Evolutionary conservation across 2,797 vertebrate genomes (phyloP).

Genomic region (Peromyscus melanophrys): DNA sequence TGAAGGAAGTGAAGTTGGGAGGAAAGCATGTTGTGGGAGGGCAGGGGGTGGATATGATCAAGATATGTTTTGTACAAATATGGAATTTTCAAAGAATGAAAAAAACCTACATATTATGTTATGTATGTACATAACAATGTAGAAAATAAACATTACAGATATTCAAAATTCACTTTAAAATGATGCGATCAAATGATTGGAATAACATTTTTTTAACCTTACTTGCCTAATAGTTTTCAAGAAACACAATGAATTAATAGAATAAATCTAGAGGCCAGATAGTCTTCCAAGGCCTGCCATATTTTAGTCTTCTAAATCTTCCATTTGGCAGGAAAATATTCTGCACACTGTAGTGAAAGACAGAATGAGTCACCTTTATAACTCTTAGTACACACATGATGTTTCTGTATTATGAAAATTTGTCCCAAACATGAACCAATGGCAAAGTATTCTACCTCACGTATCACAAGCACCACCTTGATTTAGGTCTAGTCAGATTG

Average conservation of each 20-base stretch:
- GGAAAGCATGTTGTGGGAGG: neutral
- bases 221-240: neutral
- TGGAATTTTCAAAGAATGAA: neutral
- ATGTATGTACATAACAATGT: neutral
- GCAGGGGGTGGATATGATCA: neutral
- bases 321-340: neutral
- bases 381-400: neutral
- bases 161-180: neutral
- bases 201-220: neutral
- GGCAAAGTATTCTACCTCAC: neutral
- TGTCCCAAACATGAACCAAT: neutral
- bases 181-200: neutral
- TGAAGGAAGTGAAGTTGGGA: neutral
- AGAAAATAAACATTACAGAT: neutral
- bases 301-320: neutral
- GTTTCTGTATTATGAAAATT: neutral
- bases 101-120: neutral
- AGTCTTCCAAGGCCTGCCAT: neutral
- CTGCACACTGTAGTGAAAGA: neutral
- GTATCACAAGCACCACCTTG: neutral
- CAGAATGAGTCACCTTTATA: neutral
- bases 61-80: neutral
- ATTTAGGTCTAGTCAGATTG: neutral
- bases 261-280: neutral
- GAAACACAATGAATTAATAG: neutral